A percentile compares a stretch with the other conserved stretches of the same genome.
phyloP scores from a whole-genome alignment of 2,888 invertebrate genomes.

The Clostera curtula region DNA sequence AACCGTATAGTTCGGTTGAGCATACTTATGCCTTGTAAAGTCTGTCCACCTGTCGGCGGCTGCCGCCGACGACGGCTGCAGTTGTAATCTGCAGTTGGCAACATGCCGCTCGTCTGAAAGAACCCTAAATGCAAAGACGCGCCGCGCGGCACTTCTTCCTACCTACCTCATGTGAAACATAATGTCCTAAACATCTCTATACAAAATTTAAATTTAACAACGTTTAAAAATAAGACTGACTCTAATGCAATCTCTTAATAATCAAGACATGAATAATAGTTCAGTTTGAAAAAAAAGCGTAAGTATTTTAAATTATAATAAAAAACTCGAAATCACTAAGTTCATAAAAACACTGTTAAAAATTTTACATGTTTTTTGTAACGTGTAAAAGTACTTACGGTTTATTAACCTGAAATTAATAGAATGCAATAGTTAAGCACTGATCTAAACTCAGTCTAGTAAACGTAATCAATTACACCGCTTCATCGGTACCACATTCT shows the following conservation, averaged over 20 bases:
- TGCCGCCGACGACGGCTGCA: no score
- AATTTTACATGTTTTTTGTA: slow-evolving; percentile 1
- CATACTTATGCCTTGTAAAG: slow-evolving; percentile 1
- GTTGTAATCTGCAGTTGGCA: slow-evolving; percentile 1
- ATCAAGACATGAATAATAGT: slow-evolving; percentile 1
- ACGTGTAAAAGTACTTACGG: slow-evolving; percentile 1
- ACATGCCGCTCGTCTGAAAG: slow-evolving; percentile 1
- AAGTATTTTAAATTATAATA: no score
- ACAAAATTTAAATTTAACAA: no score
- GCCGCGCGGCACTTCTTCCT: slow-evolving; percentile 1
- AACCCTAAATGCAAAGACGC: slow-evolving; percentile 1
- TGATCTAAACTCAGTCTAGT: slow-evolving; percentile 6
- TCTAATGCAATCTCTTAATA: slow-evolving; percentile 1
- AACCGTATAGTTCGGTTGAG: slow-evolving; percentile 1
- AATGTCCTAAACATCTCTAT: no score
- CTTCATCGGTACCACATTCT: slow-evolving; percentile 1
- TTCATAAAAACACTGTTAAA: slow-evolving; percentile 1
- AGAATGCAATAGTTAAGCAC: slow-evolving; percentile 1
- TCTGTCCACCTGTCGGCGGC: background rate
- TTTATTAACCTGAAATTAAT: slow-evolving; percentile 1
- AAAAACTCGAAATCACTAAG: no score
- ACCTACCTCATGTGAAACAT: background rate
- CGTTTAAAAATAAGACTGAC: background rate
- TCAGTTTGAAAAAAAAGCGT: slow-evolving; percentile 1
- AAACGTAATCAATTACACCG: no score